Percentiles rank a stretch among this genome's conserved stretches.
Conservation (phyloP, 2,888 invertebrate species). For the Heliconius aoede region DNA sequence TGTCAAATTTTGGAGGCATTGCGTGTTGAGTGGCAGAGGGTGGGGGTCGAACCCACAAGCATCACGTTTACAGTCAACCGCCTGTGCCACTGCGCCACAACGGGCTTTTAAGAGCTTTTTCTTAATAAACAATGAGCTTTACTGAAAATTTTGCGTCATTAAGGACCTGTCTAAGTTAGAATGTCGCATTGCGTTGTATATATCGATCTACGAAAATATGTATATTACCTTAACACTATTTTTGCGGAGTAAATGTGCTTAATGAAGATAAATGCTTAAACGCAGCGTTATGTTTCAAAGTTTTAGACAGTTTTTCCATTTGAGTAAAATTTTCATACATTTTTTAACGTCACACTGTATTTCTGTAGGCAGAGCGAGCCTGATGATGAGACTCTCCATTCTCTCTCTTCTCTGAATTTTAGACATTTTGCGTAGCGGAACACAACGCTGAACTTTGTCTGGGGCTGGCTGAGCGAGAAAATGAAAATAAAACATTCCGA, state of each 20-base stretch:
- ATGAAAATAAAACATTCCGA: not conserved
- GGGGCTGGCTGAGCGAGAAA: not conserved
- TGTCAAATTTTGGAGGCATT: too few relatives aligned
- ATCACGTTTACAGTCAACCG: not conserved
- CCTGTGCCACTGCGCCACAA: too few relatives aligned
- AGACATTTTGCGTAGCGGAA: not conserved
- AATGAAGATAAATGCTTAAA: not conserved
- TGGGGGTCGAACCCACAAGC: not conserved
- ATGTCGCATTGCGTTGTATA: constrained; percentile 4
- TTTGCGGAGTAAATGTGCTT: not conserved
- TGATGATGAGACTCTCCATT: not conserved
- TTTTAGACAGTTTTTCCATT: not conserved
- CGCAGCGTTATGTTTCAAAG: not conserved
- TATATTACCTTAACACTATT: not conserved
- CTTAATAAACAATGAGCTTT: not conserved
- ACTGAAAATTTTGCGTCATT: not conserved
- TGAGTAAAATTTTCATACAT: not conserved
- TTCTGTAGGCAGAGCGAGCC: not conserved
- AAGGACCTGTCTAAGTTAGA: not conserved
- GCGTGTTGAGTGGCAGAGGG: too few relatives aligned
- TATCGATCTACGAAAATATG: constrained; percentile 4
- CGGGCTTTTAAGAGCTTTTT: not conserved
- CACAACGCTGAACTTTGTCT: not conserved
- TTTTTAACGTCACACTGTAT: not conserved
- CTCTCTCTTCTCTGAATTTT: not conserved